Conservation (phyloP, 2,113 vertebrate genomes). For the Protobothrops flavoviridis region DNA sequence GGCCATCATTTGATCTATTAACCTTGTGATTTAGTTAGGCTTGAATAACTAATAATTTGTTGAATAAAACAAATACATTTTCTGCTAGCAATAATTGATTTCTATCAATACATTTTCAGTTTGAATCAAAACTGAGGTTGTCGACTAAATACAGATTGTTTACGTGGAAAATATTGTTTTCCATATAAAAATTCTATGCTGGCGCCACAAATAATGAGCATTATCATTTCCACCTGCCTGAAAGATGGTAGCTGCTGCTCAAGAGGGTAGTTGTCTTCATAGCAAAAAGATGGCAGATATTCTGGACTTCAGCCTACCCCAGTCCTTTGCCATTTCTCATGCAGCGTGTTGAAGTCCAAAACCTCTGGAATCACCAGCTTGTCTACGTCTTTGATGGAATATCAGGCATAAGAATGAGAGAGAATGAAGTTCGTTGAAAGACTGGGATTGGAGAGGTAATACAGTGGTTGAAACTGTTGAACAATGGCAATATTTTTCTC, state of each 20-base stretch:
- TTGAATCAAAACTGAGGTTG: not conserved
- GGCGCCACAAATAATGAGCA: not conserved
- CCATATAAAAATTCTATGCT: not conserved
- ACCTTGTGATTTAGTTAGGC: not conserved
- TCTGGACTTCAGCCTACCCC: not conserved
- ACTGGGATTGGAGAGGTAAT: not conserved
- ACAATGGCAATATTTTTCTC: not conserved
- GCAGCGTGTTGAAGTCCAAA: not conserved
- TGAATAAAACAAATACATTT: not conserved
- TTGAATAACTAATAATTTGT: not conserved
- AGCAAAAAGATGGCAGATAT: not conserved
- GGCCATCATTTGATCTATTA: not conserved
- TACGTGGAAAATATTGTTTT: not conserved
- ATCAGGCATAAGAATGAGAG: not conserved
- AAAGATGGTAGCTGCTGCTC: not conserved
- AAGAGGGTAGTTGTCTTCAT: not conserved
- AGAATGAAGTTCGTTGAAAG: not conserved
- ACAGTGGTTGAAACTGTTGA: not conserved
- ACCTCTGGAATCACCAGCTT: not conserved
- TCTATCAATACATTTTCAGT: not conserved
- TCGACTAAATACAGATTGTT: not conserved
- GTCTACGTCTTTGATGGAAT: not conserved
- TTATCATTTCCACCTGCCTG: not conserved
- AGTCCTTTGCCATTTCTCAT: not conserved
- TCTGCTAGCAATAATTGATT: not conserved